Conservation (phyloP, 2,113 vertebrate species). For the Petromus typicus region DNA sequence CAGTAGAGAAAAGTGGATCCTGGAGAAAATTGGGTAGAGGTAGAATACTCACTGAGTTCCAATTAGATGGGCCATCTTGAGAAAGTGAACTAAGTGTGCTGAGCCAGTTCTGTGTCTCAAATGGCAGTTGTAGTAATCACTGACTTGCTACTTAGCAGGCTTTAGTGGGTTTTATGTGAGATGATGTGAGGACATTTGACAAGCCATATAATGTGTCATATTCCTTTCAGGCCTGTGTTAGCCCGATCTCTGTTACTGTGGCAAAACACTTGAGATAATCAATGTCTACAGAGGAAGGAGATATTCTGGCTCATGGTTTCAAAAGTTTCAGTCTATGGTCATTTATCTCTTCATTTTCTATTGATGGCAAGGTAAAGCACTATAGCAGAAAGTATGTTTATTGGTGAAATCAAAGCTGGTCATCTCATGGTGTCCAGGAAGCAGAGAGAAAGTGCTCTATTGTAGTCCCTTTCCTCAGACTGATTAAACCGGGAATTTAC, state of each 20-base stretch:
- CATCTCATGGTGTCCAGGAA: background rate
- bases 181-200: slow-evolving; percentile 24
- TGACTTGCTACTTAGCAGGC: slow-evolving; percentile 6
- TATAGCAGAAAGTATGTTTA: background rate
- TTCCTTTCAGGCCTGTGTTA: background rate
- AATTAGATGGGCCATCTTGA: slow-evolving; percentile 11
- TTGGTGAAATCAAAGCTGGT: background rate
- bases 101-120: slow-evolving; percentile 43
- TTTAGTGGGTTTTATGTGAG: background rate
- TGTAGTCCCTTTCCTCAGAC: background rate
- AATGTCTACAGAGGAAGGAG: background rate
- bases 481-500: background rate
- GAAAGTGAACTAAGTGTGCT: slow-evolving; percentile 34
- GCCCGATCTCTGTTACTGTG: background rate
- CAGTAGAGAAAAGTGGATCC: background rate
- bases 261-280: background rate
- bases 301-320: background rate
- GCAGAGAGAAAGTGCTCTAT: background rate
- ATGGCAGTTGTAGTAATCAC: background rate
- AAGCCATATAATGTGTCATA: slow-evolving; percentile 19
- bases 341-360: background rate
- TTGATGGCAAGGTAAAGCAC: background rate
- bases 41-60: background rate
- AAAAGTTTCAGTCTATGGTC: background rate
- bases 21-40: slow-evolving; percentile 24